These are phyloP conservation scores for Condylura cristata DNA, from an alignment of 2,113 vertebrate genomes.

Conservation along the genomic window DNA sequence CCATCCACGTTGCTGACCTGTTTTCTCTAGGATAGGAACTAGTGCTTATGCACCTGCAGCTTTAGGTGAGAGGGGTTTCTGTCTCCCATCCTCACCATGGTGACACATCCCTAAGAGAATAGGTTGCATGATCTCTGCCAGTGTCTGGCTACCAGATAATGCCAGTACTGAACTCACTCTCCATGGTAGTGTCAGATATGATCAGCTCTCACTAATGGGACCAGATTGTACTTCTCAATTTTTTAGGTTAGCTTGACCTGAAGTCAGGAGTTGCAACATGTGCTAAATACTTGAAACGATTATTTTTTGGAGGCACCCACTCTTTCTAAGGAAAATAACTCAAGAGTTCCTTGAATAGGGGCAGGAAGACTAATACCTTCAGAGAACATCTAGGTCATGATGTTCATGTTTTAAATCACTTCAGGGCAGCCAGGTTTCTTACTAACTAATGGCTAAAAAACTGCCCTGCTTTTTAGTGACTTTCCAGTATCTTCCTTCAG, in stretches of 20 bases:
- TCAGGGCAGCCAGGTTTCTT: not conserved
- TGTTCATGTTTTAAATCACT: slow-evolving; percentile 43
- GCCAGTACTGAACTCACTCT: not conserved
- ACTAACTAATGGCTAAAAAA: slow-evolving; percentile 29
- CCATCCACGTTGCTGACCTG: no score
- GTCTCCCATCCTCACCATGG: not conserved
- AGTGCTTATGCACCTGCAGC: not conserved
- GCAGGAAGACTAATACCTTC: not conserved
- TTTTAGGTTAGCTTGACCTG: slow-evolving; percentile 39
- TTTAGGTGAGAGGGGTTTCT: not conserved
- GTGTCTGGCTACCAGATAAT: not conserved
- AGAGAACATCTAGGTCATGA: slow-evolving; percentile 2
- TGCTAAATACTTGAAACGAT: not conserved
- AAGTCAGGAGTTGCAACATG: not conserved
- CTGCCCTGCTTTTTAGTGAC: slow-evolving; percentile 37
- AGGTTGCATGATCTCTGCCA: not conserved
- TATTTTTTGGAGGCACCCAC: not conserved
- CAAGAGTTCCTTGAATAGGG: not conserved
- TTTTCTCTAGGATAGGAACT: not conserved
- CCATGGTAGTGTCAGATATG: not conserved
- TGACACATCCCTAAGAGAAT: not conserved
- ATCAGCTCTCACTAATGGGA: not conserved
- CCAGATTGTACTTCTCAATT: slow-evolving; percentile 15
- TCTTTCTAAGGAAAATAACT: slow-evolving; percentile 42
- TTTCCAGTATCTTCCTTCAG: slow-evolving; percentile 15